Conservation (phyloP, 2,888 invertebrate species). For the Palloptera scutellata region DNA sequence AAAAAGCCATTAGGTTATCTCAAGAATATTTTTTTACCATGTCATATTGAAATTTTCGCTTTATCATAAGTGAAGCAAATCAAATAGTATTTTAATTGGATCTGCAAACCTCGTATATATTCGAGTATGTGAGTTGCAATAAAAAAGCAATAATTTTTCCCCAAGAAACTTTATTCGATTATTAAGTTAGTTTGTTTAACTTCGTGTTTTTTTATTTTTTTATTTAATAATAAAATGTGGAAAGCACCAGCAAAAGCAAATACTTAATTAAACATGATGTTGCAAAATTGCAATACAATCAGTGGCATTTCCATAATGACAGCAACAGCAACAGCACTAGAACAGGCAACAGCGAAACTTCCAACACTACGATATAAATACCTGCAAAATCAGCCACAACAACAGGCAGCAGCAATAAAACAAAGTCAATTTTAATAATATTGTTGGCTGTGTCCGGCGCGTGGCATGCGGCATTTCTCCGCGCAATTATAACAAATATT, state of each 20-base stretch:
- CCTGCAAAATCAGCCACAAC: neutral
- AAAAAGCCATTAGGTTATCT: too few relatives aligned
- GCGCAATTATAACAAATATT: conserved; percentile 9
- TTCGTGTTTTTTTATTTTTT: too few relatives aligned
- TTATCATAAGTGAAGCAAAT: too few relatives aligned
- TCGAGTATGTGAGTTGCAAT: neutral
- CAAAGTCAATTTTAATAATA: conserved; percentile 1
- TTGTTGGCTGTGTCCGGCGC: neutral
- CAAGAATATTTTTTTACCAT: too few relatives aligned
- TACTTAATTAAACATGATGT: conserved; percentile 6
- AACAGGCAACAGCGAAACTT: neutral
- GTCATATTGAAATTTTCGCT: too few relatives aligned
- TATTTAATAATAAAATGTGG: too few relatives aligned
- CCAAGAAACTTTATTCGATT: too few relatives aligned
- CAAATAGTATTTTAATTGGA: too few relatives aligned
- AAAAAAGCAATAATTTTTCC: too few relatives aligned
- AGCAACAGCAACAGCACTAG: neutral
- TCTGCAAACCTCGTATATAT: too few relatives aligned
- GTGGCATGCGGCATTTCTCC: neutral
- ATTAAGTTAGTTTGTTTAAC: too few relatives aligned
- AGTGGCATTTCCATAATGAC: conserved; percentile 10
- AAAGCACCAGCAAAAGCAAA: neutral
- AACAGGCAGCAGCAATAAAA: neutral
- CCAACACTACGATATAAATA: too few relatives aligned
- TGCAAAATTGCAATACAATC: conserved; percentile 11